Evolutionary conservation across 2,797 vertebrate genomes (phyloP).

Genomic region (Cynodonichthys magdalenae): DNA sequence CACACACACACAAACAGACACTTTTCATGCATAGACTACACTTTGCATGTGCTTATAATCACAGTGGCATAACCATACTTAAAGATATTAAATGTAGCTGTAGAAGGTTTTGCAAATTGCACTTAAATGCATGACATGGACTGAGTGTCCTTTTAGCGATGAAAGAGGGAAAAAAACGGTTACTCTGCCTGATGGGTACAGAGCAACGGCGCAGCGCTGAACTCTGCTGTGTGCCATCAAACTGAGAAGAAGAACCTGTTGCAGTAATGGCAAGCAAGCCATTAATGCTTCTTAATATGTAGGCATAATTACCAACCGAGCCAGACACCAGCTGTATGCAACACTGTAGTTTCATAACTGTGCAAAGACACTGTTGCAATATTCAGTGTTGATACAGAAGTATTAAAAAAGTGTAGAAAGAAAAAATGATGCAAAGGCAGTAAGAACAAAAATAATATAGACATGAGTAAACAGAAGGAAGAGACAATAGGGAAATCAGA

Average conservation of each 20-base stretch:
- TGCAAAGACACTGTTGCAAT: not conserved
- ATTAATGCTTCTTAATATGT: constrained; percentile 18
- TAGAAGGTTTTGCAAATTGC: constrained; percentile 52
- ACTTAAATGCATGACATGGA: constrained; percentile 62
- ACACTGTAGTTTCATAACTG: not conserved
- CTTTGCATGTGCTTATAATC: constrained; percentile 48
- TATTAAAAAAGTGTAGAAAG: not conserved
- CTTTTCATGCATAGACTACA: constrained; percentile 3
- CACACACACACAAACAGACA: constrained; percentile 24
- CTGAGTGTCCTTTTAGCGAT: constrained; percentile 47
- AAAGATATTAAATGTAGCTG: constrained; percentile 65
- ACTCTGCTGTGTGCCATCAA: constrained; percentile 20
- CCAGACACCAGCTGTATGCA: not conserved
- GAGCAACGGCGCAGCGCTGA: constrained; percentile 51
- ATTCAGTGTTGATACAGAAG: not conserved
- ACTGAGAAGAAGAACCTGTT: constrained; percentile 35
- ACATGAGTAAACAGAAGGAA: constrained; percentile 46
- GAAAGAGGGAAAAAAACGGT: constrained; percentile 31
- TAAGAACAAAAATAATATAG: constrained; percentile 33
- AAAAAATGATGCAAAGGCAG: not conserved
- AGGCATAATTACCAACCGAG: constrained; percentile 43
- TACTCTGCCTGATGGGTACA: constrained; percentile 67
- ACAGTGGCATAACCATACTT: constrained; percentile 61
- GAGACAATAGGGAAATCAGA: constrained; percentile 63
- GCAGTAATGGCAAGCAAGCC: constrained; percentile 33